phyloP scores from a whole-genome alignment of 2,888 invertebrate species.

The Seira musarum region DNA sequence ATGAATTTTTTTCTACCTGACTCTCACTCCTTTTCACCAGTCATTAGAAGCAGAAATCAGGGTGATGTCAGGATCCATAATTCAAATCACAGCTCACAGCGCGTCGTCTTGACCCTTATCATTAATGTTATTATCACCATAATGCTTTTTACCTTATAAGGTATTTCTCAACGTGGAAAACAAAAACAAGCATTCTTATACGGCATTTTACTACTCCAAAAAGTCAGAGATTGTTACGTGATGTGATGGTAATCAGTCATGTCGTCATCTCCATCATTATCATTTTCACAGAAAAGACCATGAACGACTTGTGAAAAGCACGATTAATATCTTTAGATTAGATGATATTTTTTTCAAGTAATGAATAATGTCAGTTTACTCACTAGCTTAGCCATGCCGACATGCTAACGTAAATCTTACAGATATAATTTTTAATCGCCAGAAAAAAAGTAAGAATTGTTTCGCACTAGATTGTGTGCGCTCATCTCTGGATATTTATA shows the following conservation, averaged over 20 bases:
- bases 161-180: not conserved
- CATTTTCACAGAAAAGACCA: conserved; percentile 26
- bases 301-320: not conserved
- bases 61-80: conserved; percentile 21
- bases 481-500: no score
- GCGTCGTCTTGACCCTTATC: conserved; percentile 18
- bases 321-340: conserved; percentile 40
- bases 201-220: not conserved
- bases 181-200: not conserved
- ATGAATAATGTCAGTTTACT: conserved; percentile 35
- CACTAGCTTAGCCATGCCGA: not conserved
- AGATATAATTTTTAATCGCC: not conserved
- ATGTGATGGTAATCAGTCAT: conserved; percentile 52
- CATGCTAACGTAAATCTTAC: not conserved
- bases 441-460: no score
- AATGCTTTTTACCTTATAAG: conserved; percentile 39
- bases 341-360: conserved; percentile 14
- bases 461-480: no score
- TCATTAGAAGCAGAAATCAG: conserved; percentile 33
- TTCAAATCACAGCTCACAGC: conserved; percentile 1
- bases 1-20: no score
- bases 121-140: conserved; percentile 22
- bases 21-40: not conserved
- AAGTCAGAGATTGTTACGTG: not conserved
- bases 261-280: conserved; percentile 35